A percentile compares a stretch with the other conserved stretches of the same genome.
Conservation (phyloP, 1,140 invertebrate species). For the Chelonus insularis region DNA sequence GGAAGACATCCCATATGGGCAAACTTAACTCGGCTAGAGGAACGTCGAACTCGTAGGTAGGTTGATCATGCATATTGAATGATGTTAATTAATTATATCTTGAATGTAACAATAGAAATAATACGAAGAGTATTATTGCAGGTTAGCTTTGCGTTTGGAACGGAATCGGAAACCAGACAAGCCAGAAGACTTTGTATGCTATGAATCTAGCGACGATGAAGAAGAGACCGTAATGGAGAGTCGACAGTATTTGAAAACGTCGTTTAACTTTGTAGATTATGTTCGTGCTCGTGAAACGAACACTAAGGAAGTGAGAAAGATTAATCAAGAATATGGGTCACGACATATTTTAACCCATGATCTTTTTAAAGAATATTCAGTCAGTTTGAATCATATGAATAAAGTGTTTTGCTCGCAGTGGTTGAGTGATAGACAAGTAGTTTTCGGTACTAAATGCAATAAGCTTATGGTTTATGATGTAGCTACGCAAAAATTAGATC, state of each 20-base stretch:
- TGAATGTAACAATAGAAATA: background rate
- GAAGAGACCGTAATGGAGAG: constrained; percentile 73
- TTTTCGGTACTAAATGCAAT: constrained; percentile 96
- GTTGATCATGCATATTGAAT: constrained; percentile 36
- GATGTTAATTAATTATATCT: background rate
- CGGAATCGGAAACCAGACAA: constrained; percentile 78
- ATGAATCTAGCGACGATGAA: constrained; percentile 83
- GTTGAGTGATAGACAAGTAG: constrained; percentile 91
- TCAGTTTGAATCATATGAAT: constrained; percentile 85
- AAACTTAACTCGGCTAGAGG: constrained; percentile 69
- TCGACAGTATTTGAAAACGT: constrained; percentile 74
- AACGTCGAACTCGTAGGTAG: constrained; percentile 69
- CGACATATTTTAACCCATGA: constrained; percentile 86
- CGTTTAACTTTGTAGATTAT: constrained; percentile 85
- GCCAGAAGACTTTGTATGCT: constrained; percentile 85
- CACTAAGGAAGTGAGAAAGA: constrained; percentile 70
- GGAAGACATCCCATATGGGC: constrained; percentile 76
- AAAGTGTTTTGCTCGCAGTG: constrained; percentile 97
- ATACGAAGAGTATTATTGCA: constrained; percentile 28
- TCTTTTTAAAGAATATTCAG: constrained; percentile 82
- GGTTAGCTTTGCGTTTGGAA: constrained; percentile 62
- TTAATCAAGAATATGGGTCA: constrained; percentile 78
- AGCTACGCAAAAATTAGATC: constrained; percentile 66
- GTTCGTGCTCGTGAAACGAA: constrained; percentile 75
- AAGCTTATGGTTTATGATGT: constrained; percentile 70